Percentiles rank a stretch among this genome's conserved stretches.
These are phyloP conservation scores for Trachymyrmex septentrionalis DNA, from an alignment of 1,140 invertebrate genomes.

Conservation along the genomic window DNA sequence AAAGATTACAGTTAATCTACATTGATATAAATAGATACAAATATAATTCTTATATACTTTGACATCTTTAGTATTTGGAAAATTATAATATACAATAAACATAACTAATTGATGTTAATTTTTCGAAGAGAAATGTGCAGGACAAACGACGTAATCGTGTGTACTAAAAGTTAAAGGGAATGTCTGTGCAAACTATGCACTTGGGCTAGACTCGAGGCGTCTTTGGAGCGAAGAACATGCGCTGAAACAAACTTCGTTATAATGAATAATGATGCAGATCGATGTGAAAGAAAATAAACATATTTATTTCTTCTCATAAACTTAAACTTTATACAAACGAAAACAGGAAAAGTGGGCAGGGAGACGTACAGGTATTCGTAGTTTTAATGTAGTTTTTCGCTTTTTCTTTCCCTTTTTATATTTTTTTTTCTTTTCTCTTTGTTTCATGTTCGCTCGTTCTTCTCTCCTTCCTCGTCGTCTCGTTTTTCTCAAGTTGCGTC, in stretches of 20 bases:
- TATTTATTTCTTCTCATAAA: conserved; percentile 59
- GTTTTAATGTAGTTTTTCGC: neutral
- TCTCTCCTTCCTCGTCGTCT: conserved; percentile 23
- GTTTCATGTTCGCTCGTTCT: conserved; percentile 17
- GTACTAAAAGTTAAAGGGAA: neutral
- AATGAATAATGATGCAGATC: conserved; percentile 31
- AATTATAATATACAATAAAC: no score
- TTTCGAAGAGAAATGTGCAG: no score
- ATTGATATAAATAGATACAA: no score
- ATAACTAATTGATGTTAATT: no score
- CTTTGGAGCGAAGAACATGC: neutral
- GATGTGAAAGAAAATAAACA: conserved; percentile 58
- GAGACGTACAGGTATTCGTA: neutral
- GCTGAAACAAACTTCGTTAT: neutral
- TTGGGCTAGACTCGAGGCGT: neutral
- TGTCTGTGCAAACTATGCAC: neutral
- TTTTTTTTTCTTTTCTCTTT: conserved; percentile 19
- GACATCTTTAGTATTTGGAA: no score
- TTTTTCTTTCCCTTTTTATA: neutral
- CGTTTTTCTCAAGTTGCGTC: conserved; percentile 26
- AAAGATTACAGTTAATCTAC: no score
- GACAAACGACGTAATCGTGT: no score
- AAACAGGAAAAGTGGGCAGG: neutral
- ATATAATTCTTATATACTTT: no score
- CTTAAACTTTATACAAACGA: conserved; percentile 34